Base-by-base conservation (phyloP, 2,797 vertebrate genomes). In the Otolemur crassicaudatus region DNA sequence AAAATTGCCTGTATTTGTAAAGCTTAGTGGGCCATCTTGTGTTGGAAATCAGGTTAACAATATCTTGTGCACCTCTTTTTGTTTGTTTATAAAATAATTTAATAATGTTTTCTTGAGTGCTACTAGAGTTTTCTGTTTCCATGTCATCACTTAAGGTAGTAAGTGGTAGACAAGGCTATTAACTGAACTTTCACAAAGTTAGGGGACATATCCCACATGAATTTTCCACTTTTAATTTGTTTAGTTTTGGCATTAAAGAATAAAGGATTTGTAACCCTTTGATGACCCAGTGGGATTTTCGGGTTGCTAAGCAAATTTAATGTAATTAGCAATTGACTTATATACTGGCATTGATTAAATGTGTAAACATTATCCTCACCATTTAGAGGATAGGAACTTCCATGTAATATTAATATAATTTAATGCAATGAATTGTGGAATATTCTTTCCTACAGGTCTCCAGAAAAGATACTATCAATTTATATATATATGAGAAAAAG, bases 1-100 rank as follows among this genome's bases (percentile, higher is more conserved):
- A 72, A 46, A 72, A 56, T 63, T 61, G 43, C 49, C 58, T 65
- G 14, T 53, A 84, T 25, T 90, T 76, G 80, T 91, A 87, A 97
- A 90, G 8, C 4, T 69, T 73, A 56, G 1, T 90, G 31, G 82
- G 14, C 5, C 75, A 94, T 80, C 37, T 83, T 86, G n/a, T 72
- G 7, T 86, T 96, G 19, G 20, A 91, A 87, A 60, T 84, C 14
- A 61, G 63, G 11, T 9, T 86, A 29, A 83, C 0, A 25, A 56
- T 65, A 72, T 84, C 8, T n/a, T 90, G 7, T 23, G 20, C 3
- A 81, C 34, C 0, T 10, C 82, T 85, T 49, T 49, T 17, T 70
- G 61, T 23, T n/a, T 72, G 2, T 56, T 90, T 87, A 31, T 17
- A 87, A 88, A 91, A 53, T 77, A 49, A 86, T 63, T 25, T 31